Evolutionary conservation across 2,797 vertebrate genomes (phyloP).

Genomic region (Taeniopygia guttata): DNA sequence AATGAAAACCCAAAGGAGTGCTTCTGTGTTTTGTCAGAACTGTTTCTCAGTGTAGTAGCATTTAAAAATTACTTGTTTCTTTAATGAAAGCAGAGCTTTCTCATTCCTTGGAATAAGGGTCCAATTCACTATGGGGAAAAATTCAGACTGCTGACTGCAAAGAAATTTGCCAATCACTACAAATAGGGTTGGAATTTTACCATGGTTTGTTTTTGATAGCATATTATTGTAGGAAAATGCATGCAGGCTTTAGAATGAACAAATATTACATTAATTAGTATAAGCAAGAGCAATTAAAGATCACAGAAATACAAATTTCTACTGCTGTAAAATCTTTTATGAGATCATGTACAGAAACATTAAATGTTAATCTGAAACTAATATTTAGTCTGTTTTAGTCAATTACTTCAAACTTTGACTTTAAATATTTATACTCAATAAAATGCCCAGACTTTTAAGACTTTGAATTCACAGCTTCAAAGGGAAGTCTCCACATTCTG

Average conservation of each 20-base stretch:
- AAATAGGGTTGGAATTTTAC: background rate
- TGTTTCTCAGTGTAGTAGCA: background rate
- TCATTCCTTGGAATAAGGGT: background rate
- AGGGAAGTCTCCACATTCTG: background rate
- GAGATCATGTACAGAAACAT: background rate
- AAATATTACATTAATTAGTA: background rate
- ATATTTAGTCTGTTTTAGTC: background rate
- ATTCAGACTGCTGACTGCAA: background rate
- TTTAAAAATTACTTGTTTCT: background rate
- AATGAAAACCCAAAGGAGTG: background rate
- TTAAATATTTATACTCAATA: constrained; percentile 7
- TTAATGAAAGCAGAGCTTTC: background rate
- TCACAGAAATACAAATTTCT: background rate
- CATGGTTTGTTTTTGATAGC: background rate
- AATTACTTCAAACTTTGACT: background rate
- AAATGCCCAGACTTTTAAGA: background rate
- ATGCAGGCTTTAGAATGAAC: background rate
- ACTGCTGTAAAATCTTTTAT: background rate
- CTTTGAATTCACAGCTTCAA: background rate
- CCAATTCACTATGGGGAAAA: background rate
- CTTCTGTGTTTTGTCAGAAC: background rate
- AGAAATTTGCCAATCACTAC: background rate
- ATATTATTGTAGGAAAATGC: background rate
- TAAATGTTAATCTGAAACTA: background rate
- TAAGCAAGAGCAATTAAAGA: background rate